Conservation (phyloP, 1,140 invertebrate genomes). For the Aleiodes sp. region DNA sequence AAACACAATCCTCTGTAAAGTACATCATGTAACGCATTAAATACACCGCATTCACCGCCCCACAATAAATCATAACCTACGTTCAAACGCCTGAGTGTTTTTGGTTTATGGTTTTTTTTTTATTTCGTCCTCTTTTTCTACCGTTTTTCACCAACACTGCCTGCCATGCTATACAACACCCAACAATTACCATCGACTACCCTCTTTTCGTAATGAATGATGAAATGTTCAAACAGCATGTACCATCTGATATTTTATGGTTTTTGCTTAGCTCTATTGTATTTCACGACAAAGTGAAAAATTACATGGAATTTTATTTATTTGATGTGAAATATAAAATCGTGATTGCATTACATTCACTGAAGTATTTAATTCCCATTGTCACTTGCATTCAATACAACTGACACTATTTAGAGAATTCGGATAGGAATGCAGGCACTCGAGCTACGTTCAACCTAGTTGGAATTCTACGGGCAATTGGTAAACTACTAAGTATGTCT, state of each 20-base stretch:
- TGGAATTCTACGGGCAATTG: neutral
- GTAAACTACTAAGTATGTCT: neutral
- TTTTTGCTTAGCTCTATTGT: neutral
- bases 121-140: too few species aligned
- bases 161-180: neutral
- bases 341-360: too few species aligned
- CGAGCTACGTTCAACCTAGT: neutral
- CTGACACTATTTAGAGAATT: neutral
- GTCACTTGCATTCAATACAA: neutral
- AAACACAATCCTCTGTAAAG: neutral
- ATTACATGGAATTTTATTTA: neutral
- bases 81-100: neutral
- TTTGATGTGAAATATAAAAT: too few species aligned
- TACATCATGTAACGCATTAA: neutral
- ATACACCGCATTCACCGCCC: neutral
- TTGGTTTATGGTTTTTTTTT: neutral
- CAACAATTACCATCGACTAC: conserved; percentile 1
- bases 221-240: neutral
- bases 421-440: neutral
- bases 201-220: neutral
- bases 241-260: neutral
- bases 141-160: neutral
- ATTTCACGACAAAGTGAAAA: neutral
- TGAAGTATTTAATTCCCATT: too few species aligned
- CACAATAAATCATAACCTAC: neutral